Evolutionary conservation across 1,140 invertebrate genomes (phyloP), one percentile per base, ranked within the genome.

Genomic region (Drosophila murphyi): DNA sequence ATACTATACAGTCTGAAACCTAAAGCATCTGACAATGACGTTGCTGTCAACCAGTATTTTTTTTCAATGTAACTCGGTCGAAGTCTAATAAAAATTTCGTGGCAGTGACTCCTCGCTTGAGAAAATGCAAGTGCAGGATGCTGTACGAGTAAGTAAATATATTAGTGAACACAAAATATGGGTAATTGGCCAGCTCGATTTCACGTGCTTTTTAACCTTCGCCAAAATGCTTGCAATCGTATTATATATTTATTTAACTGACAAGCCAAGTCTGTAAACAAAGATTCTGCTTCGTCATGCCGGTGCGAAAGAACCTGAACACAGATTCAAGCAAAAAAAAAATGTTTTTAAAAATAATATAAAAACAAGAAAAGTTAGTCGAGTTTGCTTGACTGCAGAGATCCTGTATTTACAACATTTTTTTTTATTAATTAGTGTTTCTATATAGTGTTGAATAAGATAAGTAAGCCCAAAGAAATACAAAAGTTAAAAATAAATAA

Each of bases 241-340:
- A 47, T 51, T 65, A 65, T 70, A 57, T 20, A 65, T 68, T 68
- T 47, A 41, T 51, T 47, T 45, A 3, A 59, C 48, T 50, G 37
- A 52, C 12, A 41, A 59, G 59, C 28, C 54, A 43, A 47, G 60
- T 54, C 65, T 64, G 37, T 61, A 32, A 43, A 34, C 35, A 41
- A 8, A 35, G 50, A 51, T 65, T 35, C 0, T 65, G 73, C 50
- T 12, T 8, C n/a, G 69, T 76, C 73, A 76, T 72, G 61, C 60
- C 68, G 69, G 68, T 65, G 43, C 43, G 43, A 72, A 72, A 69
- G 65, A 74, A 62, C 50, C 50, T 56, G 12, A 71, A 8, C 47
- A 8, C 37, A 45, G 43, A 35, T 39, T 50, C 29, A 55, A 39
- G 34, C 48, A 62, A 31, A 32, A 52, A 31, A 31, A 32, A 12